phyloP scores from a whole-genome alignment of 2,797 vertebrate genomes.

The Poeciliopsis turneri region DNA sequence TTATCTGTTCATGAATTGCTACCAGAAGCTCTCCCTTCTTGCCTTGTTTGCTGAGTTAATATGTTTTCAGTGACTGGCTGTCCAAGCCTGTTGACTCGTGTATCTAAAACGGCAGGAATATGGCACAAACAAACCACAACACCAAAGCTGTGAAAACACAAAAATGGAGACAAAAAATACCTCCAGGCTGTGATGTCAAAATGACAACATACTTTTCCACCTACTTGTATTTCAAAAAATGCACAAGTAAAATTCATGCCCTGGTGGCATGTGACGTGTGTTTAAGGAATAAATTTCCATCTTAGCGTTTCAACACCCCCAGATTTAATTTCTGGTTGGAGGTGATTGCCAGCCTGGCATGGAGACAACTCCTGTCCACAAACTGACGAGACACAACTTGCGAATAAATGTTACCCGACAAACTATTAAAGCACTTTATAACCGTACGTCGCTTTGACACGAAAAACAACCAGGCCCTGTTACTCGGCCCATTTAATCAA shows the following conservation, averaged over 20 bases:
- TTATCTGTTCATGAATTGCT: conserved; percentile 10
- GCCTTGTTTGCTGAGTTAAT: conserved; percentile 37
- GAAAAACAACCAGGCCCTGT: conserved; percentile 59
- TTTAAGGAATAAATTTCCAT: conserved; percentile 17
- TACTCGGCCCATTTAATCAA: conserved; percentile 78
- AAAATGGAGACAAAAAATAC: conserved; percentile 16
- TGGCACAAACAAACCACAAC: conserved; percentile 21
- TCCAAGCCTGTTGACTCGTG: conserved; percentile 25
- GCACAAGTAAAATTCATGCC: neutral
- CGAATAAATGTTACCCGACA: conserved; percentile 73
- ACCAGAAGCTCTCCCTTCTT: conserved; percentile 15
- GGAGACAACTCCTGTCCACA: conserved; percentile 49
- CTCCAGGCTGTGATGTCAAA: conserved; percentile 10
- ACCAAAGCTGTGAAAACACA: conserved; percentile 20
- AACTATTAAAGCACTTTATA: conserved; percentile 66
- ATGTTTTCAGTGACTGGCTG: conserved; percentile 34
- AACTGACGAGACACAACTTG: conserved; percentile 59
- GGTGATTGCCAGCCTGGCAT: conserved; percentile 24
- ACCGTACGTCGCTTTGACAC: conserved; percentile 71
- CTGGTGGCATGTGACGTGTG: conserved; percentile 5
- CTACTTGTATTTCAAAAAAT: conserved; percentile 16
- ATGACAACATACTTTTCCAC: neutral
- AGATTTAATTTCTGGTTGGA: conserved; percentile 20
- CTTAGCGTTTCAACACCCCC: conserved; percentile 4
- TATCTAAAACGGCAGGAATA: conserved; percentile 27